Evolutionary conservation across 2,888 invertebrate genomes (phyloP).

Genomic region (Euphydryas editha): DNA sequence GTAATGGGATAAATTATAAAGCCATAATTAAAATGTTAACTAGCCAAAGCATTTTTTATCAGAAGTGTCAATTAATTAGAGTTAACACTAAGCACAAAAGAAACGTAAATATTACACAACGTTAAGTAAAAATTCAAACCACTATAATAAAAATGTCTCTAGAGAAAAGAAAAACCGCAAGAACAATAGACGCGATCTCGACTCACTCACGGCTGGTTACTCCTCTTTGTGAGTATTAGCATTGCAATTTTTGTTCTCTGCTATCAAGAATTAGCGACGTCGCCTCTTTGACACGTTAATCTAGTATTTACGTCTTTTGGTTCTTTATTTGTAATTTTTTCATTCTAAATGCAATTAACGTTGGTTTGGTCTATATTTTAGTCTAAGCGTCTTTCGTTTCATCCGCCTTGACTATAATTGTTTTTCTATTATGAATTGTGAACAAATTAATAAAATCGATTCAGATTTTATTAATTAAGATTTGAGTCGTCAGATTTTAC

Average conservation of each 20-base stretch:
- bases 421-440: too few species aligned
- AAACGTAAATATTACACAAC: slow-evolving; percentile 1
- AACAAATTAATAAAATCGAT: too few species aligned
- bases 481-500: too few species aligned
- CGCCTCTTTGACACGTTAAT: slow-evolving; percentile 31
- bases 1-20: neutral
- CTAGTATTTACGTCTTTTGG: slow-evolving; percentile 24
- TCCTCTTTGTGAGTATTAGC: slow-evolving; percentile 27
- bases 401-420: too few species aligned
- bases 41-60: neutral
- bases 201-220: slow-evolving; percentile 21
- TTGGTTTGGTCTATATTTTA: too few species aligned
- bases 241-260: slow-evolving; percentile 30
- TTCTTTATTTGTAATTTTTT: neutral
- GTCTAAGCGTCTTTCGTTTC: too few species aligned
- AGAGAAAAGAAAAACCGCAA: slow-evolving; percentile 16
- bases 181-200: slow-evolving; percentile 30
- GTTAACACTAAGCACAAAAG: neutral
- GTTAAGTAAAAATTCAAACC: slow-evolving; percentile 11
- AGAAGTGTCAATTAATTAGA: neutral
- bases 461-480: too few species aligned
- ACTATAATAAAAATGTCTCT: slow-evolving; percentile 23
- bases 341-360: neutral
- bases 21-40: neutral
- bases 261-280: slow-evolving; percentile 31